Conservation (phyloP, 2,113 vertebrate genomes). For the Grammomys dolichurus region DNA sequence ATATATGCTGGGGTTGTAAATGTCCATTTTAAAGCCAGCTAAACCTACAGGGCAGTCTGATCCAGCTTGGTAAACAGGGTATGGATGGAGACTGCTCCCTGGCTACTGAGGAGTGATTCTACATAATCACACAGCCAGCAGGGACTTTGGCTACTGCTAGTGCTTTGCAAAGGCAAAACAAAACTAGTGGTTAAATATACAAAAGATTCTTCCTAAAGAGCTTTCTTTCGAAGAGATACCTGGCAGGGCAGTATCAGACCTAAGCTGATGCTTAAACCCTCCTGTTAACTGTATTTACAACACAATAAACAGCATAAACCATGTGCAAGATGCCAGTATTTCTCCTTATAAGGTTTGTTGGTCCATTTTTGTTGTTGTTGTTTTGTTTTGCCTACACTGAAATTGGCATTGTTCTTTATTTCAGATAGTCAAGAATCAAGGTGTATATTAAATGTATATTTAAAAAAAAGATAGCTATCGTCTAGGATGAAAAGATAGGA, state of each 20-base stretch:
- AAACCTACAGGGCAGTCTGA: not conserved
- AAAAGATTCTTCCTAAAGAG: constrained; percentile 58
- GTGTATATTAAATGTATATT: not conserved
- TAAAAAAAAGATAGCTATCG: constrained; percentile 3
- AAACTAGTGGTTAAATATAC: constrained; percentile 62
- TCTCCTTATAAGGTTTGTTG: constrained; percentile 78
- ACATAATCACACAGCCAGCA: not conserved
- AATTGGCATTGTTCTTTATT: not conserved
- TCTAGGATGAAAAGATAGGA: not conserved
- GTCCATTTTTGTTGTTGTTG: not conserved
- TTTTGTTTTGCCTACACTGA: not conserved
- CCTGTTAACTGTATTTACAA: constrained; percentile 61
- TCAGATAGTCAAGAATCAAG: not conserved
- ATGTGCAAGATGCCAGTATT: constrained; percentile 51
- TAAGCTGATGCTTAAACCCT: constrained; percentile 51
- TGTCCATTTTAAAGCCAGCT: not conserved
- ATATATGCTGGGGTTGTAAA: not conserved
- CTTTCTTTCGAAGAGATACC: constrained; percentile 10
- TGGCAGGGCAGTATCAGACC: constrained; percentile 34
- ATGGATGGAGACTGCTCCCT: too few species aligned
- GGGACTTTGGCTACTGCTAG: not conserved
- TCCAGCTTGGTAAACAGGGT: not conserved
- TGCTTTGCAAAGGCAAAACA: constrained; percentile 49
- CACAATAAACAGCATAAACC: constrained; percentile 67
- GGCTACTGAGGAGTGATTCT: not conserved